Conservation (phyloP, 2,888 invertebrate genomes). For the Brassicogethes aeneus region DNA sequence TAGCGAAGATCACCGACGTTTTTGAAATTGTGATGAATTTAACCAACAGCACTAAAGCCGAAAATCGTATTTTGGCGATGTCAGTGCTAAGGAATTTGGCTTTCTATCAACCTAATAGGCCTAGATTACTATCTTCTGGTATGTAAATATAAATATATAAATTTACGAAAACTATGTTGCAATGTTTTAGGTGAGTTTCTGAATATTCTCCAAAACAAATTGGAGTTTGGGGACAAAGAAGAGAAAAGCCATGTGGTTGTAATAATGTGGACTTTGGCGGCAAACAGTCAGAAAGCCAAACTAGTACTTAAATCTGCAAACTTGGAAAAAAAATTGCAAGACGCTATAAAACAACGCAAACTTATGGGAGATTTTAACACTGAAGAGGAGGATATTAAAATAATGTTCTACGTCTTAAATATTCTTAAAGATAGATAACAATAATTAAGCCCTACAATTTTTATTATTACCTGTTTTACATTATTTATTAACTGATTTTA, state of each 20-base stretch:
- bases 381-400: conserved; percentile 25
- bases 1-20: conserved; percentile 41
- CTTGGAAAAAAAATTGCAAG: conserved; percentile 41
- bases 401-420: conserved; percentile 31
- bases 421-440: conserved; percentile 30
- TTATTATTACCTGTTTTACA: conserved; percentile 5
- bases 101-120: conserved; percentile 46
- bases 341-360: conserved; percentile 40
- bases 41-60: conserved; percentile 22
- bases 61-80: conserved; percentile 38
- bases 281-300: conserved; percentile 62
- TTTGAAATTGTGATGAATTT: conserved; percentile 36
- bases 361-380: conserved; percentile 28
- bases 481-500: no score
- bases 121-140: conserved; percentile 46
- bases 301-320: conserved; percentile 44
- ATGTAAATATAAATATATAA: no score
- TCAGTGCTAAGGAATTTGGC: conserved; percentile 47
- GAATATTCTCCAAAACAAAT: conserved; percentile 39
- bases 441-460: conserved; percentile 12
- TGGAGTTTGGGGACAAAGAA: conserved; percentile 37
- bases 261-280: conserved; percentile 58
- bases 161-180: no score
- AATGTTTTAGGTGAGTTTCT: conserved; percentile 46
- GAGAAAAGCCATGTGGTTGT: conserved; percentile 44